Base-by-base conservation (phyloP, 2,888 invertebrate genomes). In the Willowsia nigromaculata region DNA sequence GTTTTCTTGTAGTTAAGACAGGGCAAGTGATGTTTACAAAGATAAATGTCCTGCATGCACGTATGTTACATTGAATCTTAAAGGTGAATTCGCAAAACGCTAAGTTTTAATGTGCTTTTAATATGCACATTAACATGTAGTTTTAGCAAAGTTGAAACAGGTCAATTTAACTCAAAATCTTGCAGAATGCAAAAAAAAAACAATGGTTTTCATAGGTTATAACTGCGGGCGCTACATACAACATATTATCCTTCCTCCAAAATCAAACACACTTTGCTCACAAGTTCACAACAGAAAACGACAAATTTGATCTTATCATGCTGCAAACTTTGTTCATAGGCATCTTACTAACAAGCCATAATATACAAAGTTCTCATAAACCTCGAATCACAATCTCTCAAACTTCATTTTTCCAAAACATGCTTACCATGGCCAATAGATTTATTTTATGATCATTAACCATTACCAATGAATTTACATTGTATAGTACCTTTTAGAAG, bases 361-460 rank as follows among this genome's bases (percentile, higher is more conserved):
- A n/a, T n/a, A n/a, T n/a, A n/a, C n/a, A n/a, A 37, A 68, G 37
- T 68, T 68, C n/a, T 37, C 37, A 37, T 37, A 68, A 68, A 68
- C 37, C 65, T 68, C 65, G 37, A 33, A 68, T 13, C 13, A 68
- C 37, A 25, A 27, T n/a, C 30, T 37, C 33, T 33, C 65, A 68
- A 76, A 27, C 27, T 30, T 37, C 37, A 71, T 37, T 40, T 53
- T 78, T n/a, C n/a, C 13, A 37, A 62, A 81, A 81, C 84, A 83
- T 43, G 83, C 68, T 56, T 56, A 50, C 84, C 74, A 37, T 74
- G 84, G 84, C 74, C 74, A 84, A 53, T 84, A 65, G 65, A 65
- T 68, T 68, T 68, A 83, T 33, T 68, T 68, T 68, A 83, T 33
- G n/a, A 68, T 62, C 43, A 78, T 56, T 53, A 13, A 40, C 27